A percentile compares a stretch with the other conserved stretches of the same genome.
phyloP scores from a whole-genome alignment of 2,797 vertebrate species.

The Pipistrellus nathusii region DNA sequence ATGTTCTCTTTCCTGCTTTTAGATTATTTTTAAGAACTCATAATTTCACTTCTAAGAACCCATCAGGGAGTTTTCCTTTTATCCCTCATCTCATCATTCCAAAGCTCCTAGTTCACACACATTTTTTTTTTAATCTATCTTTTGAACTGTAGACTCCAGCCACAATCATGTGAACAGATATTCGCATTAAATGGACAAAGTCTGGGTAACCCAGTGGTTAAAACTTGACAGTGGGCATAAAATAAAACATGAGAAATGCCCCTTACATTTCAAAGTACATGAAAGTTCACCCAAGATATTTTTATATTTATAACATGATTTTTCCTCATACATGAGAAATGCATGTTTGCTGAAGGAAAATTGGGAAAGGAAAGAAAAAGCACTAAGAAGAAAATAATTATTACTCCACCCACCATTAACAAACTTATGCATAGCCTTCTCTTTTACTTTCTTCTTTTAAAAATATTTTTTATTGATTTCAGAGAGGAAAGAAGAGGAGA shows the following conservation, averaged over 20 bases:
- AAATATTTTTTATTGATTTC: too few relatives aligned
- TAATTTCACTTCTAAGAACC: constrained; percentile 70
- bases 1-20: constrained; percentile 69
- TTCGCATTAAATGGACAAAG: background rate
- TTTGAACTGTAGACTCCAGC: constrained; percentile 45
- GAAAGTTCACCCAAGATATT: constrained; percentile 46
- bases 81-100: constrained; percentile 50
- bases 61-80: constrained; percentile 49
- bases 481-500: too few relatives aligned
- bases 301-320: background rate
- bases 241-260: constrained; percentile 20
- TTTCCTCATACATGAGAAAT: background rate
- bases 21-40: constrained; percentile 72
- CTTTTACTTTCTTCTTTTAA: background rate
- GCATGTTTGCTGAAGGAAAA: background rate
- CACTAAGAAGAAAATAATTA: background rate
- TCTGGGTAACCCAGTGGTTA: background rate
- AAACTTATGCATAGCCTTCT: background rate
- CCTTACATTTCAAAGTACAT: background rate
- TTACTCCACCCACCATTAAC: background rate
- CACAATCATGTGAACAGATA: constrained; percentile 16
- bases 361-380: background rate
- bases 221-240: constrained; percentile 12
- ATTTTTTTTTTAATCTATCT: background rate
- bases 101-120: constrained; percentile 36